phyloP scores from a whole-genome alignment of 2,797 vertebrate genomes.

The Spinibarbus caldwelli region DNA sequence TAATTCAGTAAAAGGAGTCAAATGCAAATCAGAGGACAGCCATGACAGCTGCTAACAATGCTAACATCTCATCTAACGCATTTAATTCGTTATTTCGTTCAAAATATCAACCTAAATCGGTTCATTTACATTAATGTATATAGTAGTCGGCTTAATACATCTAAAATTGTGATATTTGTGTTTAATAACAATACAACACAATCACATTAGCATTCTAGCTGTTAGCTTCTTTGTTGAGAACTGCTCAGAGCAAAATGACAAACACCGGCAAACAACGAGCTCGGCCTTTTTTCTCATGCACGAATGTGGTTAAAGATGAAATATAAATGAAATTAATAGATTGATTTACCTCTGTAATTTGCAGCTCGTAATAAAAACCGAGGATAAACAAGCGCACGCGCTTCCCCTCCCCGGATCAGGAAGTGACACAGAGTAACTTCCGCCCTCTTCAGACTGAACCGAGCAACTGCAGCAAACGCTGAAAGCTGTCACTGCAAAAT shows the following conservation, averaged over 20 bases:
- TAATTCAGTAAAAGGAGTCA: not conserved
- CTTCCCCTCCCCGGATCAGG: constrained; percentile 38
- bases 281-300: not conserved
- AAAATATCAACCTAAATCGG: too few relatives aligned
- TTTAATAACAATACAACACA: not conserved
- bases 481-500: not conserved
- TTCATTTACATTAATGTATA: not conserved
- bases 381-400: constrained; percentile 18
- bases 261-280: not conserved
- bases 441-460: constrained; percentile 16
- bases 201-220: constrained; percentile 30
- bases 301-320: too few relatives aligned
- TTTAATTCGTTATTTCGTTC: not conserved
- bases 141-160: not conserved
- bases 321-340: not conserved
- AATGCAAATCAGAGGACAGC: not conserved
- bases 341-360: constrained; percentile 28
- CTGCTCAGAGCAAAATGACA: not conserved
- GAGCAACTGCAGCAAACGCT: not conserved
- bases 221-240: constrained; percentile 46
- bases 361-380: not conserved
- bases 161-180: not conserved
- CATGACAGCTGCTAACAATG: not conserved
- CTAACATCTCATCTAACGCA: not conserved
- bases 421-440: not conserved